These are phyloP conservation scores for Formicarius rufipectus DNA, from an alignment of 2,113 vertebrate species.

Conservation along the genomic window DNA sequence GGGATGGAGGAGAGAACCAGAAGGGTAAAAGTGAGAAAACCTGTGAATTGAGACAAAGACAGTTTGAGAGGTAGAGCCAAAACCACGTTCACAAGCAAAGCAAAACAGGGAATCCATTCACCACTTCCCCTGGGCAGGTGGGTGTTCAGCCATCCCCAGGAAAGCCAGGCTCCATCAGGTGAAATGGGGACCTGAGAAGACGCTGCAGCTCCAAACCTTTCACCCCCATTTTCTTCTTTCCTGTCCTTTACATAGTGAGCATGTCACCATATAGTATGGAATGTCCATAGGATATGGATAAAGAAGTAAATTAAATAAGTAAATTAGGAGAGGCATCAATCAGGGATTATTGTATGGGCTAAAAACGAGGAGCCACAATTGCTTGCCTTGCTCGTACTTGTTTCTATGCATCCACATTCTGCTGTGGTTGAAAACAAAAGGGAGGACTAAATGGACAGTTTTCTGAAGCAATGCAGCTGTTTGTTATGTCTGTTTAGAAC, in stretches of 20 bases:
- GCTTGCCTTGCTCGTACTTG: neutral
- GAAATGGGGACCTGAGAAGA: accelerated
- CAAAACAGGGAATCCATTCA: neutral
- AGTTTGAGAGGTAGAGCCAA: neutral
- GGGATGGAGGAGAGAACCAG: accelerated
- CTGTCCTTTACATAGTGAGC: no score
- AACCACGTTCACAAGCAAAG: neutral
- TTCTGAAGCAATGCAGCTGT: neutral
- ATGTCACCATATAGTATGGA: neutral
- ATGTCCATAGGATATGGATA: neutral
- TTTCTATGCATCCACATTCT: neutral
- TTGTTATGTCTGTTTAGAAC: neutral
- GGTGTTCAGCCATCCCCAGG: neutral
- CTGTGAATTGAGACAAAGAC: neutral
- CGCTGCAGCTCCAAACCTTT: neutral
- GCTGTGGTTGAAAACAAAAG: neutral
- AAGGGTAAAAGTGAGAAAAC: neutral
- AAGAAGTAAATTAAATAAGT: neutral
- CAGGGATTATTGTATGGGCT: neutral
- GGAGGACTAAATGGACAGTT: neutral
- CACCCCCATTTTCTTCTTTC: neutral
- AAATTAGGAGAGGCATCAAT: neutral
- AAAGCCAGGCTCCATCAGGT: accelerated
- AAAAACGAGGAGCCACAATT: neutral
- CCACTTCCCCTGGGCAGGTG: neutral